Evolutionary conservation across 2,113 vertebrate species (phyloP).

Genomic region (Paralichthys olivaceus): DNA sequence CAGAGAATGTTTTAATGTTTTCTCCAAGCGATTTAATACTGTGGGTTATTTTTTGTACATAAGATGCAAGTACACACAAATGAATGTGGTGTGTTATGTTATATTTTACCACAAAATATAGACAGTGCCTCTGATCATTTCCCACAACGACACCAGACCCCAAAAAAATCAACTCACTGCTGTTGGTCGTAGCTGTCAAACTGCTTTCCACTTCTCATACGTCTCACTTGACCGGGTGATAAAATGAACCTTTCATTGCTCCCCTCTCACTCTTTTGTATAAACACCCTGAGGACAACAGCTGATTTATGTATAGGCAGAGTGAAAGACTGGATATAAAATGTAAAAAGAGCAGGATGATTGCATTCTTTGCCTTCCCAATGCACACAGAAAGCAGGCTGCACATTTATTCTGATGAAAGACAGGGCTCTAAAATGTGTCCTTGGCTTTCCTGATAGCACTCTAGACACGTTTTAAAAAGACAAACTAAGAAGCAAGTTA

Average conservation of each 20-base stretch:
- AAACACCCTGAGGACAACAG: conserved; percentile 42
- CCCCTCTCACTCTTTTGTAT: conserved; percentile 31
- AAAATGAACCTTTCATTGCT: conserved; percentile 64
- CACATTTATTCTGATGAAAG: conserved; percentile 47
- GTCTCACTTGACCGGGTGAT: conserved; percentile 27
- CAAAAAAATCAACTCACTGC: conserved; percentile 26
- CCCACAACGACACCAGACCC: background rate
- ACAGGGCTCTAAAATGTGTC: conserved; percentile 43
- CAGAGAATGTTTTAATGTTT: background rate
- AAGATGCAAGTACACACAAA: background rate
- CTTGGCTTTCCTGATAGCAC: conserved; percentile 30
- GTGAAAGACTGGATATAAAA: conserved; percentile 8
- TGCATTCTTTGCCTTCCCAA: conserved; percentile 28
- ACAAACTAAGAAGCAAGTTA: conserved; percentile 43
- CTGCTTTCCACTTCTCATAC: background rate
- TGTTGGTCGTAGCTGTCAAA: background rate
- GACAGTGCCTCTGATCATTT: conserved; percentile 16
- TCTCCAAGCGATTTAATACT: background rate
- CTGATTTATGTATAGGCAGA: conserved; percentile 54
- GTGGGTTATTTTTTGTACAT: background rate
- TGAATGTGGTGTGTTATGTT: no score
- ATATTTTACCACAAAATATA: background rate
- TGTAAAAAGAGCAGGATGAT: conserved; percentile 21
- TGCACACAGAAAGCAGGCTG: background rate
- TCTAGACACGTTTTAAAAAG: conserved; percentile 36